Conservation (phyloP, 2,797 vertebrate genomes). For the Podarcis siculus region DNA sequence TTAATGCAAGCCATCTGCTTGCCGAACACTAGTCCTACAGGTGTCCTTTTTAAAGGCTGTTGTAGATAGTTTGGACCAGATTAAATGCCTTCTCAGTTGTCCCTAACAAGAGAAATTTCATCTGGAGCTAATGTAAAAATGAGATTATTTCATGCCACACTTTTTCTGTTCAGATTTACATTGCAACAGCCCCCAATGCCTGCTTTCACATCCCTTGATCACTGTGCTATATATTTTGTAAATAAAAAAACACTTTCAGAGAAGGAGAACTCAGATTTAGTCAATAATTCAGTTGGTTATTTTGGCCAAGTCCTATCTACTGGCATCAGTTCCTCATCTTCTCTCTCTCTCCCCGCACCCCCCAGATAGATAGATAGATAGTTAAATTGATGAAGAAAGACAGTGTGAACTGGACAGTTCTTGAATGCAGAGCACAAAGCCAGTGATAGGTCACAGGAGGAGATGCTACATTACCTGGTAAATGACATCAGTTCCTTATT, state of each 20-base stretch:
- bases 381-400: neutral
- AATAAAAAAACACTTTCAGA: neutral
- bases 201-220: too few species aligned
- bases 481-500: neutral
- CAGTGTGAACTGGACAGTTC: neutral
- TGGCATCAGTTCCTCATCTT: too few species aligned
- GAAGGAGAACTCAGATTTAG: too few species aligned
- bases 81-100: neutral
- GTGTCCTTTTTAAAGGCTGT: neutral
- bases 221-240: neutral
- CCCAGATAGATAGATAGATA: too few species aligned
- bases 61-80: neutral
- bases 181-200: neutral
- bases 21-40: neutral
- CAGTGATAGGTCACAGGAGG: neutral
- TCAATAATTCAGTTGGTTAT: too few species aligned
- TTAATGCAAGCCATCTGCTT: neutral
- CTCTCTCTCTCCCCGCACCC: too few species aligned
- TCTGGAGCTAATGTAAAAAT: constrained; percentile 6
- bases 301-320: too few species aligned
- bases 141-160: neutral
- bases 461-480: neutral
- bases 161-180: neutral
- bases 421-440: neutral
- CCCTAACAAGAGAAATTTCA: neutral